Evolutionary conservation across 2,888 invertebrate species (phyloP).

Genomic region (Agonopterix subpropinquella): DNA sequence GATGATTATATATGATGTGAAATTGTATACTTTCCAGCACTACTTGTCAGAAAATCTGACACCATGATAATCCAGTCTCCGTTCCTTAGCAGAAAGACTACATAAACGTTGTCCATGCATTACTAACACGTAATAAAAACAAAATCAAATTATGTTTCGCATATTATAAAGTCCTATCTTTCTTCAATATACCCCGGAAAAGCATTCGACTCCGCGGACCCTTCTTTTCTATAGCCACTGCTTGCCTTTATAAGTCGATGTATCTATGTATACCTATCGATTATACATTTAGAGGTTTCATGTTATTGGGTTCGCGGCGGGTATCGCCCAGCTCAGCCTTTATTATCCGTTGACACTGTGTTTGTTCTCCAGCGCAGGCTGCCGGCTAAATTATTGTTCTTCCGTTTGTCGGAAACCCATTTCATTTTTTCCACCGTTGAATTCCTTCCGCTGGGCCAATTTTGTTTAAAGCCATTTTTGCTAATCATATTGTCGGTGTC

Average conservation of each 20-base stretch:
- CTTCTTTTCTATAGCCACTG: slow-evolving; percentile 37
- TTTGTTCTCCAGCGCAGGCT: slow-evolving; percentile 34
- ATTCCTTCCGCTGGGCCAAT: slow-evolving; percentile 17
- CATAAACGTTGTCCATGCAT: no score
- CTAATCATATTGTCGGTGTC: slow-evolving; percentile 19
- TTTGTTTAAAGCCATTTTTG: slow-evolving; percentile 24
- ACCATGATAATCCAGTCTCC: no score
- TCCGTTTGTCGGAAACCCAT: slow-evolving; percentile 30
- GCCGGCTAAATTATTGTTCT: slow-evolving; percentile 37
- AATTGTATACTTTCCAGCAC: no score
- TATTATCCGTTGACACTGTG: slow-evolving; percentile 55
- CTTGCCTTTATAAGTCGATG: slow-evolving; percentile 31
- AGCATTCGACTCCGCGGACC: slow-evolving; percentile 32
- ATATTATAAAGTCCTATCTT: no score
- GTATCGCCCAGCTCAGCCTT: slow-evolving; percentile 38
- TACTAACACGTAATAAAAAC: no score
- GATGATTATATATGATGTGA: no score
- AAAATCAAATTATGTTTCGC: no score
- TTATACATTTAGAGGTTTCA: slow-evolving; percentile 35
- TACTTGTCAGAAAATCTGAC: no score
- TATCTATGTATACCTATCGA: slow-evolving; percentile 32
- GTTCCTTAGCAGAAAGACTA: no score
- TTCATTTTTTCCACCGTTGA: slow-evolving; percentile 27
- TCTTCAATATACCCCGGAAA: slow-evolving; percentile 30
- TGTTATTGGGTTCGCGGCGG: slow-evolving; percentile 42